Evolutionary conservation across 2,888 invertebrate species (phyloP), one percentile per base, ranked within the genome.

Genomic region (Phorcus lineatus): DNA sequence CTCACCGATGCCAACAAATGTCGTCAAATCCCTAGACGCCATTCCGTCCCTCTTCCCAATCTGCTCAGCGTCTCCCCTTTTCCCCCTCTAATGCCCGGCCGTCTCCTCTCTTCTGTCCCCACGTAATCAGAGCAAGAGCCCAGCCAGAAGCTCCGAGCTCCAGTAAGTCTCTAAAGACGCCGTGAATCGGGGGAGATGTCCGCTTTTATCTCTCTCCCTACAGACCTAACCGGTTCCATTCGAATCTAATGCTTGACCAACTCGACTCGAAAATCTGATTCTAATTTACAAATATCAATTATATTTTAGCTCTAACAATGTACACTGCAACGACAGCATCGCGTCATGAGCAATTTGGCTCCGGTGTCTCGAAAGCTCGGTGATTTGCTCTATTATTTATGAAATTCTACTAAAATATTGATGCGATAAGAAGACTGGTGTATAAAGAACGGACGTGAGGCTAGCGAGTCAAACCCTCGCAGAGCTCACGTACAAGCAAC

Each of bases 341-440:
- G 52, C 62, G 77, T 77, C 77, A 77, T 52, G 66, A 77, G 77
- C 57, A 77, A 77, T 77, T 77, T 77, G 52, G 55, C 77, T 40
- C 62, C 19, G 17, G 40, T 77, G 77, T 77, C 79, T 70, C 52
- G 80, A 80, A 79, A 81, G 75, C 82, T 81, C 83, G 85, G 84
- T 84, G 81, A 82, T 77, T 81, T 76, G 83, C 80, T 85, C 84
- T 85, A 85, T 85, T 85, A 85, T 85, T 85, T 85, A 85, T 85
- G 85, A 84, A 85, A 83, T 84, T 85, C 85, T 79, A 78, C 84
- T 85, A 77, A 85, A 85, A 85, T 84, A 85, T 85, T 85, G 81
- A 85, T 85, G 85, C 77, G 83, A 80, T 83, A 85, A 85, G 85
- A 83, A 82, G 81, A 78, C 77, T 78, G 81, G 81, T 74, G 80